A percentile compares a stretch with the other conserved stretches of the same genome.
Conservation (phyloP, 2,113 vertebrate species). For the Pelusios castaneus region DNA sequence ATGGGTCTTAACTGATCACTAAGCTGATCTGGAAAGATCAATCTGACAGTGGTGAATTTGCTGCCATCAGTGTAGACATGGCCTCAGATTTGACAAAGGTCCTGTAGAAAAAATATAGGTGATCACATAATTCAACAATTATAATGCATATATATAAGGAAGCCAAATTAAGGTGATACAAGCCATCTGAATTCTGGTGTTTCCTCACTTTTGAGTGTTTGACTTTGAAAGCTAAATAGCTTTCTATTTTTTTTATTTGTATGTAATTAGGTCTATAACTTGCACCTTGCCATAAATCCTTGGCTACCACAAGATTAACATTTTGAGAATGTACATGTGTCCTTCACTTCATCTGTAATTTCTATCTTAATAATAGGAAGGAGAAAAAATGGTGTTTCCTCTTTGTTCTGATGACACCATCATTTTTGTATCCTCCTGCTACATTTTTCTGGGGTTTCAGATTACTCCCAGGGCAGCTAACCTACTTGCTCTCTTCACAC, state of each 20-base stretch:
- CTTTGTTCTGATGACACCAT: neutral
- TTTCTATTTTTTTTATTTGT: neutral
- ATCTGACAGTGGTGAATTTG: too few relatives aligned
- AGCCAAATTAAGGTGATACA: neutral
- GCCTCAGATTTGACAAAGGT: neutral
- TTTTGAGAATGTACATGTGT: neutral
- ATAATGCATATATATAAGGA: neutral
- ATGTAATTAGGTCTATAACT: neutral
- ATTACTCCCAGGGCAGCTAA: neutral
- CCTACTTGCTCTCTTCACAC: neutral
- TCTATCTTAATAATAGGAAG: neutral
- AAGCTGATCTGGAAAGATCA: too few relatives aligned
- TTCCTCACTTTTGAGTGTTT: neutral
- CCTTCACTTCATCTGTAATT: neutral
- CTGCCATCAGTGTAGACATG: too few relatives aligned
- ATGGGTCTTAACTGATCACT: too few relatives aligned
- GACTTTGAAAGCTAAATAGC: neutral
- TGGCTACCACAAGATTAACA: neutral
- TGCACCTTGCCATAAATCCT: neutral
- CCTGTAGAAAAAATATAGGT: neutral
- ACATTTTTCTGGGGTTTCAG: slow-evolving; percentile 9
- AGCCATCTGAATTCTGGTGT: neutral
- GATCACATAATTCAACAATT: neutral
- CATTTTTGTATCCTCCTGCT: neutral
- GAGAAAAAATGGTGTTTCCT: neutral